Conservation (phyloP, 1,140 invertebrate species). For the Aplysia californica region DNA sequence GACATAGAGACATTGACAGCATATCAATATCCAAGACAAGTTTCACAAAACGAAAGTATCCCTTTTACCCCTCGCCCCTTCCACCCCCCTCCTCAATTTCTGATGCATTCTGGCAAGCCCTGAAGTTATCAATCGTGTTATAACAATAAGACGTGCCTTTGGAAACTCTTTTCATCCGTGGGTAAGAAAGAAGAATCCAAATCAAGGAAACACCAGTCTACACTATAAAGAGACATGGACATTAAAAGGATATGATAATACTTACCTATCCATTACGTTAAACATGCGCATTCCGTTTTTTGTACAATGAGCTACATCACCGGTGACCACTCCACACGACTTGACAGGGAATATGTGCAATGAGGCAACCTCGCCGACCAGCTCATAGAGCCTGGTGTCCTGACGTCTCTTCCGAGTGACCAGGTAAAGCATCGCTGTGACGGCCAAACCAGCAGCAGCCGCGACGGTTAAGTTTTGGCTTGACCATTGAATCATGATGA, state of each 20-base stretch:
- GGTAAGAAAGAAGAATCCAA: neutral
- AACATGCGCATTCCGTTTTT: neutral
- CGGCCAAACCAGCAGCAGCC: neutral
- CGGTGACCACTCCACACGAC: neutral
- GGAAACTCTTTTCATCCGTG: neutral
- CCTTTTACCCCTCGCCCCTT: neutral
- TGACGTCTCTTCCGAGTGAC: too few species aligned
- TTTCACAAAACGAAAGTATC: neutral
- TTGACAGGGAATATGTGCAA: constrained; percentile 12
- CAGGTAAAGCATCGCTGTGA: too few species aligned
- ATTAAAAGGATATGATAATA: too few species aligned
- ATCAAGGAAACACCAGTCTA: too few species aligned
- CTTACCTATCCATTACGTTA: constrained; percentile 6
- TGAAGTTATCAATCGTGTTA: neutral
- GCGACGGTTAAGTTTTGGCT: too few species aligned
- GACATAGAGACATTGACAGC: too few species aligned
- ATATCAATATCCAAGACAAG: too few species aligned
- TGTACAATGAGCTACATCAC: constrained; percentile 4
- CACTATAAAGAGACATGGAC: too few species aligned
- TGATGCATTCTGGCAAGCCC: neutral
- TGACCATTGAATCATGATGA: too few species aligned
- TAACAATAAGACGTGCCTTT: neutral
- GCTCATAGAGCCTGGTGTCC: neutral
- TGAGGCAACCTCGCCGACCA: constrained; percentile 10
- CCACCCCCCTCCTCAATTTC: neutral